Conservation (phyloP, 2,888 invertebrate genomes). For the Yponomeuta cagnagella region DNA sequence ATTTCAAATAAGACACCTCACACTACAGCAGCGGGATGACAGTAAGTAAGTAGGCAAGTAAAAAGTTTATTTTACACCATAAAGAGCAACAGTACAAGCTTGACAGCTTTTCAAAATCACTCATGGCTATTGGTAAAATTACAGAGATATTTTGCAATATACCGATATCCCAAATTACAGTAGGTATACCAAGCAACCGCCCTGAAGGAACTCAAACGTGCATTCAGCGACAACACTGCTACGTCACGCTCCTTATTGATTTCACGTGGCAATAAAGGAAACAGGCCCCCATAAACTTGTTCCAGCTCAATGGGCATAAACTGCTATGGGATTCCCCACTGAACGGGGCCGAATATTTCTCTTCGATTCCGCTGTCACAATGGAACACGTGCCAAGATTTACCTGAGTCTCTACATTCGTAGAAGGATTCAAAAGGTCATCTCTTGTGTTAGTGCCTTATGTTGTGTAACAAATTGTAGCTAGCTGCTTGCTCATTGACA, state of each 20-base stretch:
- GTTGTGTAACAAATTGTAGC: too few relatives aligned
- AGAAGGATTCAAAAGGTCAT: not conserved
- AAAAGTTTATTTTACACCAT: too few relatives aligned
- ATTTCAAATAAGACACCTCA: too few relatives aligned
- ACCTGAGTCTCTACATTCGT: slow-evolving; percentile 44
- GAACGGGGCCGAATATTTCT: slow-evolving; percentile 61
- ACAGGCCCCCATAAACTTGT: slow-evolving; percentile 67
- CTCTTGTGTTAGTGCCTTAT: not conserved
- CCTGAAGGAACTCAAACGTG: not conserved
- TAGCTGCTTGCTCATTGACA: too few relatives aligned
- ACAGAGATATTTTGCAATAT: not conserved
- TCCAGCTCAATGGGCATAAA: slow-evolving; percentile 71
- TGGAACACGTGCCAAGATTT: slow-evolving; percentile 61
- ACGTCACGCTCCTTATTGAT: slow-evolving; percentile 65
- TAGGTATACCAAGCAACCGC: not conserved
- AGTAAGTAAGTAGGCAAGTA: too few relatives aligned
- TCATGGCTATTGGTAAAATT: not conserved
- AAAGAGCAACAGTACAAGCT: too few relatives aligned
- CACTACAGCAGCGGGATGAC: too few relatives aligned
- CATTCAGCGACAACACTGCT: slow-evolving; percentile 21
- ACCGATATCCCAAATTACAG: not conserved
- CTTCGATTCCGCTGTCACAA: slow-evolving; percentile 43
- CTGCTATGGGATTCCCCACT: slow-evolving; percentile 71
- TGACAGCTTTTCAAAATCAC: too few relatives aligned
- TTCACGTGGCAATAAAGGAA: slow-evolving; percentile 65